Percentiles rank a stretch among this genome's conserved stretches.
These are phyloP conservation scores for Agrotis puta DNA, from an alignment of 2,888 invertebrate genomes.

Conservation along the genomic window DNA sequence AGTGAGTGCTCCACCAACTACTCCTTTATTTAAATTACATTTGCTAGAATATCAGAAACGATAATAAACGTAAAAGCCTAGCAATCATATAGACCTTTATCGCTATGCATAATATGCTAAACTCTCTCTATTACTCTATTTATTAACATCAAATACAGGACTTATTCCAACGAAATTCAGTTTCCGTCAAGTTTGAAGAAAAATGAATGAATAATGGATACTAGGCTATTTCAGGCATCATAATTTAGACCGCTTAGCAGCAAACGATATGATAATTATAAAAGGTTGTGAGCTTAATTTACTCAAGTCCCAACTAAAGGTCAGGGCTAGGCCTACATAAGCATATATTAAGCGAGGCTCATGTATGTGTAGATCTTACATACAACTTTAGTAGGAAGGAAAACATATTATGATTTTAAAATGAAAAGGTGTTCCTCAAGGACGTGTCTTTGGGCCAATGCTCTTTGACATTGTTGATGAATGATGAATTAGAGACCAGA, in stretches of 20 bases:
- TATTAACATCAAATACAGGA: background rate
- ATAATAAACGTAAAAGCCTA: background rate
- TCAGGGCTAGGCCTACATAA: constrained; percentile 27
- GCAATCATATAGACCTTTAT: background rate
- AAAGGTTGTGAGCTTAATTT: constrained; percentile 39
- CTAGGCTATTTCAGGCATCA: background rate
- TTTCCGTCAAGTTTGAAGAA: background rate
- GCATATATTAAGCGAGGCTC: constrained; percentile 2
- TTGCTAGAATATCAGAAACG: background rate
- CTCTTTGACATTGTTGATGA: background rate
- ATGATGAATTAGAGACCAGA: background rate
- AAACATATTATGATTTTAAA: background rate
- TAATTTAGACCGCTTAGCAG: constrained; percentile 29
- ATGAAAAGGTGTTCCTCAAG: constrained; percentile 14
- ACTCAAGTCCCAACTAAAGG: constrained; percentile 26
- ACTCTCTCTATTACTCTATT: too few relatives aligned
- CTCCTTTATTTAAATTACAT: background rate
- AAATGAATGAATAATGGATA: background rate
- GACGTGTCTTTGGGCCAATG: background rate
- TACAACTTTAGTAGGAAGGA: background rate
- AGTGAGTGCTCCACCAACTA: background rate
- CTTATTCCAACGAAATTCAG: background rate
- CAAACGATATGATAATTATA: constrained; percentile 28
- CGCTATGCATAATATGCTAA: background rate
- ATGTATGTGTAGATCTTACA: constrained; percentile 17